Base-by-base conservation (phyloP, 1,140 invertebrate genomes). In the Euschistus heros region DNA sequence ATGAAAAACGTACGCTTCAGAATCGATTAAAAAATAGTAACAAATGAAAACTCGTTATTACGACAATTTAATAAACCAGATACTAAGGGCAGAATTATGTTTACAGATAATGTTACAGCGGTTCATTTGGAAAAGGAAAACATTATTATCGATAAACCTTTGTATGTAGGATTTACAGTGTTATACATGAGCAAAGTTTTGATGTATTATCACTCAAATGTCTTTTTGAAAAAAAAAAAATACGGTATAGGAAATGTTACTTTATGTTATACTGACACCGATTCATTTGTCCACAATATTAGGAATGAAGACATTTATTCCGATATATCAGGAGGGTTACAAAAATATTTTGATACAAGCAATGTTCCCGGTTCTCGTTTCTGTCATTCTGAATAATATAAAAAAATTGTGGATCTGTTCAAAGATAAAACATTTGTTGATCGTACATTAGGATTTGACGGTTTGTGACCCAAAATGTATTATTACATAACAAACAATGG, bases 201-300 rank as follows among this genome's bases (percentile, higher is more conserved):
- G 8, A 70, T 69, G 66, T 69, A 70, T 63, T 42, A 66, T 2
- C 60, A 69, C 33, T 71, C 68, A 50, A 54, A 67, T 17, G 5
- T 60, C 1, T 60, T 69, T 2, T 52, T 44, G 17, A 10, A 44
- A 10, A 24, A 57, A 78, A 42, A 24, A 24, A 54, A 33, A 44
- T 69, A 57, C 62, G 52, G 26, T 18, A 14, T 42, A 46, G 61
- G 65, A 15, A 55, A 54, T 26, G 20, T 69, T 17, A 26, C 13
- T 2, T 46, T 77, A 22, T 63, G 72, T 22, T 76, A 76, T 65
- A 74, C 68, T 0, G 76, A 78, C 68, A 78, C 76, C 0, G 74
- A 77, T 70, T 71, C 68, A 57, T 71, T 76, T 8, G 71, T 76
- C 42, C 77, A 75, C 69, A 64, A 74, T 64, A 69, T 72, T 24